Conservation (phyloP, 2,888 invertebrate species). For the Tortricodes alternella region DNA sequence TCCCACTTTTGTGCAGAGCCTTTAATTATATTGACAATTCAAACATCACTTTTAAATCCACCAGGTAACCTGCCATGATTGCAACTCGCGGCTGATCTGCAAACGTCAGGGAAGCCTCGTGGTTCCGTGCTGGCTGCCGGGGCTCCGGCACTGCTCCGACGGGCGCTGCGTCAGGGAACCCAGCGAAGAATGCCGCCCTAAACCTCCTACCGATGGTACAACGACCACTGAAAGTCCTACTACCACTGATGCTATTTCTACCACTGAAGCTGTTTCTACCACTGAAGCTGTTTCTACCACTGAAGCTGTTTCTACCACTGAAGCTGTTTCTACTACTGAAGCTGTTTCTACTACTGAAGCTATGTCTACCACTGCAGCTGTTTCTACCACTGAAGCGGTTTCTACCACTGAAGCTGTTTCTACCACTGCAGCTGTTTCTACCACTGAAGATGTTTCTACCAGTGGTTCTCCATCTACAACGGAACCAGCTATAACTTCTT, state of each 20-base stretch:
- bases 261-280: not conserved
- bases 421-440: not conserved
- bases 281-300: not conserved
- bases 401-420: not conserved
- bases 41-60: not conserved
- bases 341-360: not conserved
- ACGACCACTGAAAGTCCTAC: not conserved
- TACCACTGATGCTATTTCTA: slow-evolving; percentile 1
- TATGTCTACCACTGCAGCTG: not conserved
- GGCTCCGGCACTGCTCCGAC: slow-evolving; percentile 21
- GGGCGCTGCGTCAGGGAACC: slow-evolving; percentile 33
- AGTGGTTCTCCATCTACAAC: not conserved
- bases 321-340: not conserved
- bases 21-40: no score
- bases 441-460: not conserved
- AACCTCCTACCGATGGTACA: no score
- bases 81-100: slow-evolving; percentile 31
- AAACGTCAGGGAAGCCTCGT: slow-evolving; percentile 27
- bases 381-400: not conserved
- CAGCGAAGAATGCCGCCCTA: slow-evolving; percentile 13
- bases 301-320: not conserved
- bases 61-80: slow-evolving; percentile 33
- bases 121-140: slow-evolving; percentile 25
- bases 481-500: not conserved
- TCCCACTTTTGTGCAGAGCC: no score